Percentiles rank a stretch among this genome's conserved stretches.
phyloP scores from a whole-genome alignment of 2,797 vertebrate species.

The Coilia nasus region DNA sequence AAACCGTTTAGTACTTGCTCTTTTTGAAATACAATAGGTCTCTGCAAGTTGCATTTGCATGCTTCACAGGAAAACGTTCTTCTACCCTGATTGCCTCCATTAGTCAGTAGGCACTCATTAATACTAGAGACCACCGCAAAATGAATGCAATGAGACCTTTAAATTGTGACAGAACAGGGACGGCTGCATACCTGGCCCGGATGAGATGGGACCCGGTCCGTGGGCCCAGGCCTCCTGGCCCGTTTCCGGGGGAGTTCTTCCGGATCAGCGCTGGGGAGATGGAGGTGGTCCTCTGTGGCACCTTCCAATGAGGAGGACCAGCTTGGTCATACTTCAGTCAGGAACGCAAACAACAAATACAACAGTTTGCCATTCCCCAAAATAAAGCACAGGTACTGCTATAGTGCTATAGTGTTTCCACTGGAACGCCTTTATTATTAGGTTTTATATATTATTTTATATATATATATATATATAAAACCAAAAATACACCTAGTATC shows the following conservation, averaged over 20 bases:
- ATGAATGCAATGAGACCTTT: too few species aligned
- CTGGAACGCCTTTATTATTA: too few species aligned
- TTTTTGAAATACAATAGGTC: too few species aligned
- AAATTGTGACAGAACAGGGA: not conserved
- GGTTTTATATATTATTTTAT: too few species aligned
- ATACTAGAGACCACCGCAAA: too few species aligned
- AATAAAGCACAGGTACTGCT: not conserved
- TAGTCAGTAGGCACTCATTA: too few species aligned
- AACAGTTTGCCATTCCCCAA: constrained; percentile 19
- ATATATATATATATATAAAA: too few species aligned
- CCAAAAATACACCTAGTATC: too few species aligned
- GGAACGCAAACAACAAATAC: constrained; percentile 12
- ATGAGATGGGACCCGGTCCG: constrained; percentile 89
- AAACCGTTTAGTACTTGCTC: too few species aligned
- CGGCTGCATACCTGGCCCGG: constrained; percentile 85
- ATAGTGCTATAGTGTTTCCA: not conserved
- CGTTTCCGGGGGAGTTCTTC: constrained; percentile 95
- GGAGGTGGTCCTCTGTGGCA: constrained; percentile 97
- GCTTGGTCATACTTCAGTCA: constrained; percentile 12
- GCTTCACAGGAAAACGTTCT: too few species aligned
- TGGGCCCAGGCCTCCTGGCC: constrained; percentile 83
- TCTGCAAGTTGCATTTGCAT: too few species aligned
- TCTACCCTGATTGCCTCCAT: too few species aligned
- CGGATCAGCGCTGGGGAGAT: constrained; percentile 95
- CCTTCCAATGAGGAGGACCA: constrained; percentile 69